A percentile compares a stretch with the other conserved stretches of the same genome.
These are phyloP conservation scores for Crossocerus cetratus DNA, from an alignment of 2,888 invertebrate species.

Conservation along the genomic window DNA sequence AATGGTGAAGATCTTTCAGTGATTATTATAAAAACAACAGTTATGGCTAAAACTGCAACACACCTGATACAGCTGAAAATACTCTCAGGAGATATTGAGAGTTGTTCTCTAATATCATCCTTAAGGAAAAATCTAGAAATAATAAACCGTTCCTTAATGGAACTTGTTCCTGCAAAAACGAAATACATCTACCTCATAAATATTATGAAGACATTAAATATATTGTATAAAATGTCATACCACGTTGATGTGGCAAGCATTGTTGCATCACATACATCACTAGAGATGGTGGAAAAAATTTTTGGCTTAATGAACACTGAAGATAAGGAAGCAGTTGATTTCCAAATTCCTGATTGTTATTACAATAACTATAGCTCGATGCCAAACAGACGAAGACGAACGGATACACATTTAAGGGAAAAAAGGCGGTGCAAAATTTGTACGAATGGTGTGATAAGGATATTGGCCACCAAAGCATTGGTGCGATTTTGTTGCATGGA, in stretches of 20 bases:
- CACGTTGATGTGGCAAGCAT: conserved; percentile 50
- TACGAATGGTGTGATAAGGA: conserved; percentile 50
- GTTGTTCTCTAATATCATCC: conserved; percentile 32
- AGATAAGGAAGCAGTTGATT: conserved; percentile 38
- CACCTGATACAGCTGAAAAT: conserved; percentile 61
- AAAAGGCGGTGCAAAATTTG: conserved; percentile 18
- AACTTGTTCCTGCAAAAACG: conserved; percentile 37
- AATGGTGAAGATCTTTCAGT: conserved; percentile 40
- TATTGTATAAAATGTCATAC: conserved; percentile 57
- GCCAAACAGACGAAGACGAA: conserved; percentile 24
- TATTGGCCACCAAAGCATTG: conserved; percentile 61
- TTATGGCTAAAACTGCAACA: conserved; percentile 62
- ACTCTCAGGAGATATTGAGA: conserved; percentile 43
- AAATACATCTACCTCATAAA: conserved; percentile 45
- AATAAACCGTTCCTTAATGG: conserved; percentile 43
- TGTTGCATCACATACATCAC: conserved; percentile 52
- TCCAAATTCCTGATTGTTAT: conserved; percentile 4
- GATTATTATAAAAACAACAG: conserved; percentile 57
- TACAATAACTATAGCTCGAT: conserved; percentile 15
- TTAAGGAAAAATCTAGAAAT: conserved; percentile 52
- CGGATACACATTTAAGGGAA: conserved; percentile 6
- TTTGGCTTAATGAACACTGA: conserved; percentile 55
- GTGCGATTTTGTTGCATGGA: conserved; percentile 62
- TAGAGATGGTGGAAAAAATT: conserved; percentile 49
- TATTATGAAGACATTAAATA: conserved; percentile 57